phyloP scores from a whole-genome alignment of 2,113 vertebrate genomes.

The Tragelaphus buxtoni region DNA sequence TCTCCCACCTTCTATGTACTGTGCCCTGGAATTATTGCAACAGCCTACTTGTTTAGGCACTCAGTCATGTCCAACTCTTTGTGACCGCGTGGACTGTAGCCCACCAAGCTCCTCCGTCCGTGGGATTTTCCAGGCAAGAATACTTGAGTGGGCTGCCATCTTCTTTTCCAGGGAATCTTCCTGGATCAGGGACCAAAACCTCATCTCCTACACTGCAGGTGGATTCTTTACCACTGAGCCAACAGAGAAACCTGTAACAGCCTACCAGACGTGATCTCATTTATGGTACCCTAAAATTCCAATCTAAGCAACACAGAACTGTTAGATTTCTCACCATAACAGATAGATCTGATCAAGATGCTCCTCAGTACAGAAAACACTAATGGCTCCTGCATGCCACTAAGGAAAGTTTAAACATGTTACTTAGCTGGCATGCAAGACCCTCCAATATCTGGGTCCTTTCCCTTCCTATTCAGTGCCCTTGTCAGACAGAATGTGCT shows the following conservation, averaged over 20 bases:
- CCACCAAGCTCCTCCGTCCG: background rate
- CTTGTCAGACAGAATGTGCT: background rate
- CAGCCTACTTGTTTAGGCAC: background rate
- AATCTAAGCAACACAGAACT: background rate
- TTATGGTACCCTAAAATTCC: background rate
- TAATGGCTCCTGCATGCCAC: background rate
- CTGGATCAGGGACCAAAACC: background rate
- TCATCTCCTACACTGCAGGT: background rate
- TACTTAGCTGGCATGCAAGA: background rate
- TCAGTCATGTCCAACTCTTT: background rate
- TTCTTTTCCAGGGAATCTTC: background rate
- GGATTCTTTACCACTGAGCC: background rate
- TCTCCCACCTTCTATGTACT: background rate
- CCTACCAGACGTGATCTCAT: background rate
- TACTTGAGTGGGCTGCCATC: background rate
- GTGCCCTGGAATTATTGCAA: background rate
- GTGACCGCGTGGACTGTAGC: background rate
- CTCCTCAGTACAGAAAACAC: background rate
- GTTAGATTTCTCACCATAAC: background rate
- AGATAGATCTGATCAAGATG: background rate
- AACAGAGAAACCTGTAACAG: background rate
- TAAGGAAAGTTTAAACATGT: background rate
- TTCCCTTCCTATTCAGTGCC: background rate
- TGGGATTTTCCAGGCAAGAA: background rate
- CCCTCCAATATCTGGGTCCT: background rate